Base-by-base conservation (phyloP, 2,888 invertebrate species). In the Shargacucullia verbasci region DNA sequence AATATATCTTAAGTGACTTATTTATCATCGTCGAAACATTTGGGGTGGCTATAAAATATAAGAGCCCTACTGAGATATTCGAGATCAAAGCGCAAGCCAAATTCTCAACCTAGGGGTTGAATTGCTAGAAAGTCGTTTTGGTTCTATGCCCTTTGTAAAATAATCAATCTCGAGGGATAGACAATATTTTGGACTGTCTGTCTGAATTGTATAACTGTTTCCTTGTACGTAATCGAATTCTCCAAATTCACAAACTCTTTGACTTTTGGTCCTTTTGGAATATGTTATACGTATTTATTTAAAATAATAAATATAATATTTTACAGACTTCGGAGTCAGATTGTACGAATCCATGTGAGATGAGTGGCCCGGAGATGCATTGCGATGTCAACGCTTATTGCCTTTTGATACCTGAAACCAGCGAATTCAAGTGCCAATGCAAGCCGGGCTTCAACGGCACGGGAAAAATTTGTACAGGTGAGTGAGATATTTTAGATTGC, bases 361-460 rank as follows among this genome's bases (percentile, higher is more conserved):
- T 97, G 87, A 95, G 94, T 76, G 97, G 97, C 35, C 95, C 96
- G 0, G 96, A 97, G 77, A 97, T 97, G 94, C 96, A 97, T 75
- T 99, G 99, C 79, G 97, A 98, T 86, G 91, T 95, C 0, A 98
- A 98, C 84, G 98, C 98, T 0, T 97, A 97, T 84, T 99, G 98
- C 82, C 95, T 98, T 6, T 94, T 98, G 64, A 96, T 97, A 48
- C 96, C 96, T 0, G 98, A 98, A 85, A 97, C 96, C 9, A 96
- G 96, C 71, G 97, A 97, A 79, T 98, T 98, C 94, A 96, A 96
- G 79, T 99, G 99, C 84, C 97, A 98, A 84, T 99, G 99, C 88
- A 98, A 98, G 81, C 97, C 98, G 0, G 99, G 99, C 0, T 99
- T 97, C 92, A 98, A 98, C 83, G 98, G 98, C 70, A 97, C 97